Percentiles rank a stretch among this genome's conserved stretches.
Evolutionary conservation across 2,888 invertebrate species (phyloP).

Genomic region (Drosophila ezoana): DNA sequence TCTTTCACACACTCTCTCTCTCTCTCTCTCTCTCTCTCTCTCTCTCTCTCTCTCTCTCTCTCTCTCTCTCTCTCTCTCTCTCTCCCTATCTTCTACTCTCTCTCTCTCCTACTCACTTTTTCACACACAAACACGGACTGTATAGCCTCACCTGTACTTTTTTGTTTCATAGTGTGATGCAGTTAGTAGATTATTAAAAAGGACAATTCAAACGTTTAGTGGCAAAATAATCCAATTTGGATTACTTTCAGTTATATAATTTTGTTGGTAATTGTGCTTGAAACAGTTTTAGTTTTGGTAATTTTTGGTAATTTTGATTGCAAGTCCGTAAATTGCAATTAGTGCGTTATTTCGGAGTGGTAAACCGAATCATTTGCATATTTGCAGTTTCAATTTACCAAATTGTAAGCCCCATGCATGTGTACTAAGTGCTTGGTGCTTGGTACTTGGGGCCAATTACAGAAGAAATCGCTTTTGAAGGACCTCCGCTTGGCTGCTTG

Average conservation of each 20-base stretch:
- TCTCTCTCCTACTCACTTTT: neutral
- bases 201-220: neutral
- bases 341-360: conserved; percentile 32
- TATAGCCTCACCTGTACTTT: no score
- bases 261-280: conserved; percentile 31
- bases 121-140: no score
- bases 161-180: no score
- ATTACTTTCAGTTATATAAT: neutral
- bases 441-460: conserved; percentile 52
- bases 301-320: conserved; percentile 30
- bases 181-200: neutral
- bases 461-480: conserved; percentile 48
- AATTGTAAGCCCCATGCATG: conserved; percentile 39
- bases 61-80: no score
- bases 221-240: conserved; percentile 2
- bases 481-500: conserved; percentile 16
- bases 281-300: conserved; percentile 32
- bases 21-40: no score
- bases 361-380: conserved; percentile 49
- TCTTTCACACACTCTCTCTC: no score
- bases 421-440: conserved; percentile 29
- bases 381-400: conserved; percentile 58
- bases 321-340: conserved; percentile 55
- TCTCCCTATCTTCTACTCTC: neutral
- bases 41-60: no score